These are phyloP conservation scores for Amiota mariae DNA, from an alignment of 2,888 invertebrate species.

Conservation along the genomic window DNA sequence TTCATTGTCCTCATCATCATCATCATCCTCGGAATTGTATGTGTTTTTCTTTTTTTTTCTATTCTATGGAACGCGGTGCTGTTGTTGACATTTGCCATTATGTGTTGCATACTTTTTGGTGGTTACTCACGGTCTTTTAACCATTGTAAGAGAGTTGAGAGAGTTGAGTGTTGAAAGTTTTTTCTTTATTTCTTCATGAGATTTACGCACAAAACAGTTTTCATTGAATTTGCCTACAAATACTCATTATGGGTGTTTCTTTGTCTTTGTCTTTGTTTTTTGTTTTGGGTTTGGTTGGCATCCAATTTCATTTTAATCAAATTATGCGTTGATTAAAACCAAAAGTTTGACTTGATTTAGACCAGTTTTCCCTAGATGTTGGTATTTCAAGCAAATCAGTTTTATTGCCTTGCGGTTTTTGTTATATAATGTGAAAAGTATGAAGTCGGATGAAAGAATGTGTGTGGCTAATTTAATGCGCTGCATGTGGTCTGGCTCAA, in stretches of 20 bases:
- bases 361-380: too few relatives aligned
- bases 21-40: background rate
- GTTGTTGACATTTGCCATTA: constrained; percentile 67
- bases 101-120: constrained; percentile 59
- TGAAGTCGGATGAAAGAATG: background rate
- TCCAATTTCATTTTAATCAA: constrained; percentile 11
- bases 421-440: background rate
- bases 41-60: background rate
- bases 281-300: background rate
- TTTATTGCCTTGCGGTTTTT: constrained; percentile 52
- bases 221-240: too few relatives aligned
- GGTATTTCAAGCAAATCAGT: constrained; percentile 51
- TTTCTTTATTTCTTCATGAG: background rate
- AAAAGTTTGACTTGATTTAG: background rate
- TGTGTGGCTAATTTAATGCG: constrained; percentile 11
- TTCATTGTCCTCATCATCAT: constrained; percentile 9
- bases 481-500: background rate
- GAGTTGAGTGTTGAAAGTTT: background rate
- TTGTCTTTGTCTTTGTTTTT: too few relatives aligned
- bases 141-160: too few relatives aligned
- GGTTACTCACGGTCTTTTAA: constrained; percentile 19
- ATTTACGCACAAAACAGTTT: constrained; percentile 11
- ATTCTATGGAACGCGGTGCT: constrained; percentile 14
- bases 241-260: too few relatives aligned
- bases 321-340: background rate